Evolutionary conservation across 2,113 vertebrate genomes (phyloP).

Genomic region (Synodontis membranacea): DNA sequence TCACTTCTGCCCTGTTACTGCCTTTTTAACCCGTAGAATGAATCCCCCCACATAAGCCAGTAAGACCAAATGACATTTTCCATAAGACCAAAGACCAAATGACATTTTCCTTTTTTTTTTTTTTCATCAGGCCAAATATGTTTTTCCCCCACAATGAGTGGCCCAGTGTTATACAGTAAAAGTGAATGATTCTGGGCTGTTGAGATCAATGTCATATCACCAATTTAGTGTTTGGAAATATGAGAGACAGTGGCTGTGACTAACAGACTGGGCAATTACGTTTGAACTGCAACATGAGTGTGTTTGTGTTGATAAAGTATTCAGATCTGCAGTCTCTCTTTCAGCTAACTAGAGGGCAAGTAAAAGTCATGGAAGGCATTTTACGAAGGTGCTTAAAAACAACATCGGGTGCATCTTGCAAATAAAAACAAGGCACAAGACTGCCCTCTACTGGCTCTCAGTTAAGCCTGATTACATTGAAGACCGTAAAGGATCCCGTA

Average conservation of each 20-base stretch:
- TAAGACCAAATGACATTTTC: neutral
- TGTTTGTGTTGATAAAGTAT: slow-evolving; percentile 26
- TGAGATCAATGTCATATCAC: neutral
- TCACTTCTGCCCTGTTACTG: neutral
- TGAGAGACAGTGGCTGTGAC: slow-evolving; percentile 8
- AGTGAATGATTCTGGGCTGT: neutral
- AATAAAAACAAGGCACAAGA: slow-evolving; percentile 21
- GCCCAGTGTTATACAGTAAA: neutral
- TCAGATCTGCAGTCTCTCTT: slow-evolving; percentile 26
- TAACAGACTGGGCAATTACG: neutral
- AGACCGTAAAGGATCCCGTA: neutral
- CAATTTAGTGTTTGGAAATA: neutral
- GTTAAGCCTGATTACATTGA: neutral
- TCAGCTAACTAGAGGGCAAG: slow-evolving; percentile 43
- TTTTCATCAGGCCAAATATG: neutral
- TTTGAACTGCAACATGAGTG: neutral
- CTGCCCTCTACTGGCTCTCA: slow-evolving; percentile 33
- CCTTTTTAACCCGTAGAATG: neutral
- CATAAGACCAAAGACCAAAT: neutral
- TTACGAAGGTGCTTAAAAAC: slow-evolving; percentile 5
- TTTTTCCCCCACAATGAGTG: neutral
- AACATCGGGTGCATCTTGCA: neutral
- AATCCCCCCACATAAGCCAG: neutral
- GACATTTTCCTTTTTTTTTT: neutral
- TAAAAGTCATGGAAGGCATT: slow-evolving; percentile 50